Percentiles rank a stretch among this genome's conserved stretches.
These are phyloP conservation scores for Catonia carolina DNA, from an alignment of 2,888 invertebrate genomes.

Conservation along the genomic window DNA sequence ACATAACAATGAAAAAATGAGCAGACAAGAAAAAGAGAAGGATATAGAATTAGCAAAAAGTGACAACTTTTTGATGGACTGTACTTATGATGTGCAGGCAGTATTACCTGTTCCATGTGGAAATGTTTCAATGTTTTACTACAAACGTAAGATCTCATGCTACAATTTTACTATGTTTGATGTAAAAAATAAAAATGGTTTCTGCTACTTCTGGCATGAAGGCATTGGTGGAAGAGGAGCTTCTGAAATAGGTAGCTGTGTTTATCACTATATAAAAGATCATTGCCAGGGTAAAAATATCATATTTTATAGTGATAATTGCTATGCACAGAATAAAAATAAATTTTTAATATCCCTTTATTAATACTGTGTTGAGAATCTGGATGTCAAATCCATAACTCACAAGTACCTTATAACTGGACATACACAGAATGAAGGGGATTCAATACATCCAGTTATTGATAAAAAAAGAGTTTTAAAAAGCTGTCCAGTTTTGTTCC, in stretches of 20 bases:
- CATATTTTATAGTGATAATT: conserved; percentile 2
- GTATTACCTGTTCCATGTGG: background rate
- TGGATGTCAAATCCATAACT: conserved; percentile 14
- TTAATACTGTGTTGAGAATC: background rate
- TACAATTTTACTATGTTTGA: background rate
- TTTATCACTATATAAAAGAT: background rate
- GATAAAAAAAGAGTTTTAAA: conserved; percentile 20
- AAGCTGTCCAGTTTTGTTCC: conserved; percentile 13
- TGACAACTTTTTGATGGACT: too few relatives aligned
- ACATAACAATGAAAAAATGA: too few relatives aligned
- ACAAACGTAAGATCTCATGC: background rate
- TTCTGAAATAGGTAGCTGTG: background rate
- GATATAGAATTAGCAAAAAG: too few relatives aligned
- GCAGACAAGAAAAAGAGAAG: too few relatives aligned
- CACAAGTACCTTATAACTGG: conserved; percentile 21
- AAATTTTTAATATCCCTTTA: background rate
- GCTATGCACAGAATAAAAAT: background rate
- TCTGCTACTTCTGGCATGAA: background rate
- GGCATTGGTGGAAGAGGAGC: background rate
- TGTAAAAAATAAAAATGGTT: background rate
- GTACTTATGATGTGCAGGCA: background rate
- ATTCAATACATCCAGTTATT: conserved; percentile 21
- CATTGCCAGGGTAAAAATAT: background rate
- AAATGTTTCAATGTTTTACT: background rate
- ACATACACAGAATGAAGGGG: conserved; percentile 25